A percentile compares a stretch with the other conserved stretches of the same genome.
These are phyloP conservation scores for Helicolenus hilgendorfi DNA, from an alignment of 2,797 vertebrate species.

Conservation along the genomic window DNA sequence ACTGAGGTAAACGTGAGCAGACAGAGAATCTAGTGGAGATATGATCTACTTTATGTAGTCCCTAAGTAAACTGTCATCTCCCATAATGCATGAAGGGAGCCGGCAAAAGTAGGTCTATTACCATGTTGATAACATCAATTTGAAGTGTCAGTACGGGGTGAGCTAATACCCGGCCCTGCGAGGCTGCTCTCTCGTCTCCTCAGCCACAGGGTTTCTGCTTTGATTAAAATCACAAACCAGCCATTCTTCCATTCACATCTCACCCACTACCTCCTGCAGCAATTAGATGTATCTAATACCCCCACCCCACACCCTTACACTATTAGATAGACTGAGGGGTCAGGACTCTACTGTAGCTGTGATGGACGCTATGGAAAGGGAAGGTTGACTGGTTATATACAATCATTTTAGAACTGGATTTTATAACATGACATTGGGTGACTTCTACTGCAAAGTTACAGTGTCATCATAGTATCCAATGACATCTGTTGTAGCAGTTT, in stretches of 20 bases:
- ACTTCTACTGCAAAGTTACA: neutral
- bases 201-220: slow-evolving; percentile 67
- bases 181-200: slow-evolving; percentile 46
- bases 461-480: neutral
- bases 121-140: slow-evolving; percentile 84
- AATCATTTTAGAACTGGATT: neutral
- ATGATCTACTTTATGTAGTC: slow-evolving; percentile 84
- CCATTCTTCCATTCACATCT: slow-evolving; percentile 39
- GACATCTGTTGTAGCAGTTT: neutral
- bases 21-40: slow-evolving; percentile 82
- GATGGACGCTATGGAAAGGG: slow-evolving; percentile 1
- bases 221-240: slow-evolving; percentile 80
- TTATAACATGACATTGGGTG: neutral
- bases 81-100: slow-evolving; percentile 77
- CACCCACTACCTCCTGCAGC: slow-evolving; percentile 28
- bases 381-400: neutral
- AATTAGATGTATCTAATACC: slow-evolving; percentile 52
- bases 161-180: slow-evolving; percentile 65
- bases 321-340: neutral
- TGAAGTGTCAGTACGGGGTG: slow-evolving; percentile 75
- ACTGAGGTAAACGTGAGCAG: slow-evolving; percentile 75
- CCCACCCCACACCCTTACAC: neutral
- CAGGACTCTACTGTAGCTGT: neutral
- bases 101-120: slow-evolving; percentile 83
- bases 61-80: slow-evolving; percentile 83